Evolutionary conservation across 2,797 vertebrate species (phyloP).

Genomic region (Anas bahamensis): DNA sequence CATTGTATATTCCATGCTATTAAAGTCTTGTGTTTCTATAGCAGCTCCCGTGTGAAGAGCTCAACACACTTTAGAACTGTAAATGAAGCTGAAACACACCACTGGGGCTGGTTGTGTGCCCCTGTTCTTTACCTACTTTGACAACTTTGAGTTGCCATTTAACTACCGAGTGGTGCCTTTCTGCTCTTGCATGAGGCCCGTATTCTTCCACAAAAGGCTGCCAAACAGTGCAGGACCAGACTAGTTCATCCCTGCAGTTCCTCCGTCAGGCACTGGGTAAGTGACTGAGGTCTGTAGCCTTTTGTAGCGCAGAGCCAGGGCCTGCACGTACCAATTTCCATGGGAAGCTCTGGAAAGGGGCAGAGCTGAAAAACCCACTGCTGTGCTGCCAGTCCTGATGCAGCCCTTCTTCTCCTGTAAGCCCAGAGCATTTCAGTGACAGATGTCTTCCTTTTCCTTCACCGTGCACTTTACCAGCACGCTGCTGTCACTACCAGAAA

Average conservation of each 20-base stretch:
- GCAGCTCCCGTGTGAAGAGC: not conserved
- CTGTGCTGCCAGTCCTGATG: not conserved
- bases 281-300: not conserved
- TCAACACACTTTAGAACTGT: not conserved
- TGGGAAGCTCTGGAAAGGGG: not conserved
- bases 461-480: not conserved
- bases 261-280: not conserved
- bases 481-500: not conserved
- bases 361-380: not conserved
- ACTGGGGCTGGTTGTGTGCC: not conserved
- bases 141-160: not conserved
- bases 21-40: not conserved
- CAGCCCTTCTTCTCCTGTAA: not conserved
- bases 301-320: not conserved
- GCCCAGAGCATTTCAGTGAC: not conserved
- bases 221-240: conserved; percentile 53
- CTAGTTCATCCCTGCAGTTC: conserved; percentile 20
- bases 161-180: not conserved
- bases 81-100: not conserved
- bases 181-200: not conserved
- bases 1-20: not conserved
- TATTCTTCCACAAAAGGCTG: not conserved
- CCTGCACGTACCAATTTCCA: not conserved
- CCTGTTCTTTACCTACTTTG: not conserved
- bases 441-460: not conserved